Percentiles rank a stretch among this genome's conserved stretches.
These are phyloP conservation scores for Clavelina lepadiformis DNA, from an alignment of 23 tunicate genomes.

Conservation along the genomic window DNA sequence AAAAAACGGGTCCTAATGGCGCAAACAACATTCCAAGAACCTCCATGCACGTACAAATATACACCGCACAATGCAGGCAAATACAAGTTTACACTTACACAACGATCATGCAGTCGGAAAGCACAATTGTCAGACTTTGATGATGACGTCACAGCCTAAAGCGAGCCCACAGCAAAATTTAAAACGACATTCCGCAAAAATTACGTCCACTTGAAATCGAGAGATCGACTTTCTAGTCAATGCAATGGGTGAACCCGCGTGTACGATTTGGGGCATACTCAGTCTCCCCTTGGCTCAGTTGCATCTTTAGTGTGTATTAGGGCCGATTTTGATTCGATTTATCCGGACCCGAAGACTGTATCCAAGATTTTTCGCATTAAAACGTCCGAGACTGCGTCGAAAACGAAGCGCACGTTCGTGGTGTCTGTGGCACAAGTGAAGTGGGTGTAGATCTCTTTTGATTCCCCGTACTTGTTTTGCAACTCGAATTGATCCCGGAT, in stretches of 20 bases:
- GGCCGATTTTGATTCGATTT: not conserved
- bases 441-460: conserved; percentile 93
- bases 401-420: conserved; percentile 81
- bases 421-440: conserved; percentile 98
- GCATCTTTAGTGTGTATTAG: not conserved
- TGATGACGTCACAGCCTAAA: too few relatives aligned
- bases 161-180: too few relatives aligned
- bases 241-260: not conserved
- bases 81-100: too few relatives aligned
- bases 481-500: conserved; percentile 71
- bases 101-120: too few relatives aligned
- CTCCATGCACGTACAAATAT: too few relatives aligned
- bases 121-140: too few relatives aligned
- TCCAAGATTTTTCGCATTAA: conserved; percentile 84
- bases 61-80: too few relatives aligned
- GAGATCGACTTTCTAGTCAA: too few relatives aligned
- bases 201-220: too few relatives aligned
- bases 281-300: not conserved
- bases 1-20: too few relatives aligned
- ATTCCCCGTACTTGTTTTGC: conserved; percentile 76
- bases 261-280: not conserved
- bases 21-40: too few relatives aligned
- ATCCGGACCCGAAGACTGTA: conserved; percentile 90
- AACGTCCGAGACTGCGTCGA: conserved; percentile 97
- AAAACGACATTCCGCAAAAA: too few relatives aligned